Conservation (phyloP, 2,113 vertebrate genomes). For the Telmatochromis brachygnathus region DNA sequence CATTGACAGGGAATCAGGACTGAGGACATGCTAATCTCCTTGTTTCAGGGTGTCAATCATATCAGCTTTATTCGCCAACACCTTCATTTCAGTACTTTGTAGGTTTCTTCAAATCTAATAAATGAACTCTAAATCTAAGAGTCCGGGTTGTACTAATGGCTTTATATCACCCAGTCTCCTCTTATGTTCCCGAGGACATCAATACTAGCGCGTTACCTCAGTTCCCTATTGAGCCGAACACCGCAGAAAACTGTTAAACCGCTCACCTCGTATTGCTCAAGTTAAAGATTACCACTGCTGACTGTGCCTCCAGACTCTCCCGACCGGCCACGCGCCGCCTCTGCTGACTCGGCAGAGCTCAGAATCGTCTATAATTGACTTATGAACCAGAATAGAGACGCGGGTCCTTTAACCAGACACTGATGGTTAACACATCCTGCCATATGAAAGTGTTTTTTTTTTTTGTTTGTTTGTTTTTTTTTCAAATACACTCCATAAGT, state of each 20-base stretch:
- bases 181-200: not conserved
- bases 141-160: not conserved
- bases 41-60: not conserved
- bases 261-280: slow-evolving; percentile 21
- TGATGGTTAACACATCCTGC: not conserved
- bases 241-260: slow-evolving; percentile 4
- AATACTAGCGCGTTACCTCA: not conserved
- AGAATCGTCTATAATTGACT: not conserved
- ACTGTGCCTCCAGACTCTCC: slow-evolving; percentile 48
- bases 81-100: not conserved
- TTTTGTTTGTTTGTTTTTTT: not conserved
- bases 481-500: slow-evolving; percentile 17
- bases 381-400: not conserved
- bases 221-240: not conserved
- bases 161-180: not conserved
- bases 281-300: slow-evolving; percentile 1
- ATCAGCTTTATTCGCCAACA: not conserved
- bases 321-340: not conserved
- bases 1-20: not conserved
- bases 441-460: not conserved
- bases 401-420: not conserved
- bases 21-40: not conserved
- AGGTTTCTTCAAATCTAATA: not conserved
- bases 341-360: not conserved
- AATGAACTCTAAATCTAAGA: not conserved